Conservation (phyloP, 1,140 invertebrate species). For the Drosophila albomicans region DNA sequence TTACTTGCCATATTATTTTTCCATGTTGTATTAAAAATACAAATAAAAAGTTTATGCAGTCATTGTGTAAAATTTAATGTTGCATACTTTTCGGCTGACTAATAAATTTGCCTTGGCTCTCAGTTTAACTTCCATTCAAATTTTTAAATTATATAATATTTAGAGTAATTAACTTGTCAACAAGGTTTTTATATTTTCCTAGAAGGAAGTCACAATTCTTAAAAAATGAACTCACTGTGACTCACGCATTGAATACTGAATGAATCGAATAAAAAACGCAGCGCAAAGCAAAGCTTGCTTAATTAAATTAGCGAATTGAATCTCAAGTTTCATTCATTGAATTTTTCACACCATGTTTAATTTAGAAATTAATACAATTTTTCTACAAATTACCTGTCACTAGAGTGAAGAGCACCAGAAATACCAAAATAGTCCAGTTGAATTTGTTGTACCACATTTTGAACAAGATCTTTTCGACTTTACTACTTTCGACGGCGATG, state of each 20-base stretch:
- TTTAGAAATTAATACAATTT: background rate
- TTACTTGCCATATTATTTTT: too few relatives aligned
- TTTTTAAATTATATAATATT: too few relatives aligned
- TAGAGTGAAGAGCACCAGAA: slow-evolving; percentile 61
- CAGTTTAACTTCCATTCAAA: too few relatives aligned
- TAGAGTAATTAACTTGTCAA: too few relatives aligned
- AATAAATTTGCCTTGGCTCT: background rate
- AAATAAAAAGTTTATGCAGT: too few relatives aligned
- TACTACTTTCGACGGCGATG: background rate
- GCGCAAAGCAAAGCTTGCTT: background rate
- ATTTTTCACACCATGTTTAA: background rate
- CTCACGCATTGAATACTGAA: background rate
- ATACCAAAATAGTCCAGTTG: slow-evolving; percentile 67
- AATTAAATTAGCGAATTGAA: slow-evolving; percentile 7
- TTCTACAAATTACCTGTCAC: slow-evolving; percentile 54
- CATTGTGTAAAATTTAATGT: background rate
- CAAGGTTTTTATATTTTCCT: too few relatives aligned
- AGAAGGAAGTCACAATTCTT: background rate
- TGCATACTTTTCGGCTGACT: background rate
- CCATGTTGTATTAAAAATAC: too few relatives aligned
- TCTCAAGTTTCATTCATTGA: slow-evolving; percentile 1
- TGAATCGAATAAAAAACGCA: background rate
- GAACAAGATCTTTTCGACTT: background rate
- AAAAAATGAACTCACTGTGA: background rate
- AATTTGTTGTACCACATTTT: slow-evolving; percentile 74